phyloP scores from a whole-genome alignment of 2,113 vertebrate genomes.

The Corythornis madagascariensis region DNA sequence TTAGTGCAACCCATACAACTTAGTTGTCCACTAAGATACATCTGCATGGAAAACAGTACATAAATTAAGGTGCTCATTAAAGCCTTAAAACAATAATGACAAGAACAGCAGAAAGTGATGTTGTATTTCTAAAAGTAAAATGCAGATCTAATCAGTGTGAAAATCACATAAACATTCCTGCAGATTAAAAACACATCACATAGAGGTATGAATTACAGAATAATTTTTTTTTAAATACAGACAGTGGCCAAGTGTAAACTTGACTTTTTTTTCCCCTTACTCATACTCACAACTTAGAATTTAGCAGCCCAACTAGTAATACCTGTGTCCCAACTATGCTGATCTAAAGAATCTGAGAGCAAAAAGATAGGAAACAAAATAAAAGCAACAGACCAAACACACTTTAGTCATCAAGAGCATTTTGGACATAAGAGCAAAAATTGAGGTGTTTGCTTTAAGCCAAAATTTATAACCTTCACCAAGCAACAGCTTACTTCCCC shows the following conservation, averaged over 20 bases:
- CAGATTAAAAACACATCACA: background rate
- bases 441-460: background rate
- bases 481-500: background rate
- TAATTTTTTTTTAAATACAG: background rate
- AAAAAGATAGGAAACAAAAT: background rate
- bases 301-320: background rate
- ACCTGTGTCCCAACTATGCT: background rate
- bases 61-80: background rate
- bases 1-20: background rate
- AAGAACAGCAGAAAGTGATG: background rate
- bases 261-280: background rate
- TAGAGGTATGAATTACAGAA: background rate
- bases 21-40: background rate
- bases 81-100: background rate
- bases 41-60: accelerated
- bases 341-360: background rate
- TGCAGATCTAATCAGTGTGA: background rate
- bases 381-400: background rate
- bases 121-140: background rate
- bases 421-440: background rate
- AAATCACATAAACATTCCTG: background rate
- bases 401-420: background rate
- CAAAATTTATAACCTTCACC: background rate
- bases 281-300: background rate
- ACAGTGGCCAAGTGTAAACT: background rate